Conservation (phyloP, 2,888 invertebrate genomes). For the Psylliodes chrysocephalus region DNA sequence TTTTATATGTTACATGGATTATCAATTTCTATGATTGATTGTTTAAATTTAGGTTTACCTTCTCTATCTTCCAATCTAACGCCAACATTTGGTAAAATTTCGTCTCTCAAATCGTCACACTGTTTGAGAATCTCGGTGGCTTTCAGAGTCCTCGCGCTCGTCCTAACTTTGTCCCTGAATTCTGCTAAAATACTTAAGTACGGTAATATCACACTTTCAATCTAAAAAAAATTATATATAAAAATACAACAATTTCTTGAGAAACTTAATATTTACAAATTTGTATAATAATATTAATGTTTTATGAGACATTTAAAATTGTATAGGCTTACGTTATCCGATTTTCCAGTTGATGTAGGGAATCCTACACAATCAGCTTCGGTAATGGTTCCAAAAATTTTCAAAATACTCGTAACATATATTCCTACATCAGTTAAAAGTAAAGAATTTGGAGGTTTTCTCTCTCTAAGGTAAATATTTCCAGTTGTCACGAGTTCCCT, state of each 20-base stretch:
- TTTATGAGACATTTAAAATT: too few relatives aligned
- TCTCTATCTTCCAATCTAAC: constrained; percentile 94
- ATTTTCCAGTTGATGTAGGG: constrained; percentile 56
- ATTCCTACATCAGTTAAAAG: constrained; percentile 81
- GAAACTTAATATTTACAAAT: too few relatives aligned
- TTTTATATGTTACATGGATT: too few relatives aligned
- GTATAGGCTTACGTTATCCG: constrained; percentile 56
- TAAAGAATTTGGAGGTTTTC: constrained; percentile 68
- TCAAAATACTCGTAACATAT: constrained; percentile 85
- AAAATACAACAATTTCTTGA: too few relatives aligned
- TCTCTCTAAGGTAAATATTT: constrained; percentile 85
- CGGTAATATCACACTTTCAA: constrained; percentile 87
- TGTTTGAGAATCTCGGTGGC: constrained; percentile 79
- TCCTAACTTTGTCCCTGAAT: constrained; percentile 84
- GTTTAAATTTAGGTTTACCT: too few relatives aligned
- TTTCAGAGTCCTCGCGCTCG: constrained; percentile 72
- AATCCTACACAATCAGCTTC: constrained; percentile 79
- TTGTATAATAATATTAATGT: too few relatives aligned
- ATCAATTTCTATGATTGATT: too few relatives aligned
- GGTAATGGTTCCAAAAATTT: constrained; percentile 79
- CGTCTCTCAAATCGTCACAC: constrained; percentile 91
- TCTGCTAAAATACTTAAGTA: constrained; percentile 86
- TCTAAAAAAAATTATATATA: constrained; percentile 49
- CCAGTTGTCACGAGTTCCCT: constrained; percentile 86
- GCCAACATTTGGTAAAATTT: constrained; percentile 87